These are phyloP conservation scores for Rhinogobius similis DNA, from an alignment of 2,113 vertebrate genomes.

Conservation along the genomic window DNA sequence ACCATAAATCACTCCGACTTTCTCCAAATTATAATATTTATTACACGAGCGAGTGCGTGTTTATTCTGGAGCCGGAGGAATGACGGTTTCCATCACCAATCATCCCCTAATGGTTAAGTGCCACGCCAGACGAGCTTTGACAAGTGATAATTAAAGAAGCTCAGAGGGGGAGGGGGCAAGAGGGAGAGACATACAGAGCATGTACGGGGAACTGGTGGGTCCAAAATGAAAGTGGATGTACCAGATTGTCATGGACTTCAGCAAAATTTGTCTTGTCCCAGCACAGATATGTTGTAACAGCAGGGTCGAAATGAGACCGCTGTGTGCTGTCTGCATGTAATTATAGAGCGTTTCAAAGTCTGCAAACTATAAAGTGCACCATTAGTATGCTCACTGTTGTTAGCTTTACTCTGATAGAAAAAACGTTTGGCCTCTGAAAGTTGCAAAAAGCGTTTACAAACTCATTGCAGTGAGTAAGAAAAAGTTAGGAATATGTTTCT, in stretches of 20 bases:
- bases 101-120: constrained; percentile 15
- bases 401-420: too few species aligned
- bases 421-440: too few species aligned
- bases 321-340: too few species aligned
- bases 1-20: constrained; percentile 41
- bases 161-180: neutral
- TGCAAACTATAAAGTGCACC: too few species aligned
- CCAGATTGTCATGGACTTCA: neutral
- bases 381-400: too few species aligned
- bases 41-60: constrained; percentile 31
- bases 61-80: constrained; percentile 27
- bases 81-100: constrained; percentile 35
- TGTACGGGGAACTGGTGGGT: neutral
- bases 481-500: too few species aligned
- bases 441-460: too few species aligned
- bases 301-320: too few species aligned
- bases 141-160: constrained; percentile 27
- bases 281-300: too few species aligned
- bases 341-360: too few species aligned
- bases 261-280: too few species aligned
- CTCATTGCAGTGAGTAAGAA: too few species aligned
- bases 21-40: constrained; percentile 35
- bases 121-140: constrained; percentile 20
- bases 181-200: neutral
- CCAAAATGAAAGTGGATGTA: neutral